Percentiles rank a stretch among this genome's conserved stretches.
These are phyloP conservation scores for Dolichotis patagonum DNA, from an alignment of 2,113 vertebrate species.

Conservation along the genomic window DNA sequence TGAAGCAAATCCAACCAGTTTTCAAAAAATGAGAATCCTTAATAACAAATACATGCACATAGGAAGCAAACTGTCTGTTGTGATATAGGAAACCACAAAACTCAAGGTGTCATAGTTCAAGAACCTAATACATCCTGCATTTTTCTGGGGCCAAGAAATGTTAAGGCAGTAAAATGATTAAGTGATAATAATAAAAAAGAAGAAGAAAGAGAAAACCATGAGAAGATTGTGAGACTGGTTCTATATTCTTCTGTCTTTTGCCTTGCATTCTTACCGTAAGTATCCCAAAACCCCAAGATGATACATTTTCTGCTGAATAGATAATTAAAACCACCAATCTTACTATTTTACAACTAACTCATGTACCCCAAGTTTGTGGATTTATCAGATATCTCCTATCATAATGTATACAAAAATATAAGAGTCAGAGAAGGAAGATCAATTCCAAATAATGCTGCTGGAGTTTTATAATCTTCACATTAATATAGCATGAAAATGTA, in stretches of 20 bases:
- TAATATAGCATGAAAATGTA: too few species aligned
- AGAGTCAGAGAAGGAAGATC: too few species aligned
- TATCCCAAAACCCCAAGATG: neutral
- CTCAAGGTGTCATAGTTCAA: neutral
- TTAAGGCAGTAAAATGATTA: too few species aligned
- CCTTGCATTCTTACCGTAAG: neutral
- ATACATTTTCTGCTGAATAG: neutral
- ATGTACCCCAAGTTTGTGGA: too few species aligned
- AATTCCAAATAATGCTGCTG: too few species aligned
- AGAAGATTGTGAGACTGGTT: neutral
- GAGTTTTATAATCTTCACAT: too few species aligned
- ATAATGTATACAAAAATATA: too few species aligned
- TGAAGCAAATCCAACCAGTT: neutral
- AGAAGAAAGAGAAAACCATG: too few species aligned
- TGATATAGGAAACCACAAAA: neutral
- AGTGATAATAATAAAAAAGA: too few species aligned
- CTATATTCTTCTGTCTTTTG: neutral
- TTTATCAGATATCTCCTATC: too few species aligned
- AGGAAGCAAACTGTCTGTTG: neutral
- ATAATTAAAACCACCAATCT: too few species aligned
- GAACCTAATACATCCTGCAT: neutral
- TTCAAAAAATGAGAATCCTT: neutral
- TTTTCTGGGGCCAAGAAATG: fast-evolving
- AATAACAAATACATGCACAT: neutral
- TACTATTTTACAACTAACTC: too few species aligned